These are phyloP conservation scores for Menura novaehollandiae DNA, from an alignment of 2,113 vertebrate genomes.

Conservation along the genomic window DNA sequence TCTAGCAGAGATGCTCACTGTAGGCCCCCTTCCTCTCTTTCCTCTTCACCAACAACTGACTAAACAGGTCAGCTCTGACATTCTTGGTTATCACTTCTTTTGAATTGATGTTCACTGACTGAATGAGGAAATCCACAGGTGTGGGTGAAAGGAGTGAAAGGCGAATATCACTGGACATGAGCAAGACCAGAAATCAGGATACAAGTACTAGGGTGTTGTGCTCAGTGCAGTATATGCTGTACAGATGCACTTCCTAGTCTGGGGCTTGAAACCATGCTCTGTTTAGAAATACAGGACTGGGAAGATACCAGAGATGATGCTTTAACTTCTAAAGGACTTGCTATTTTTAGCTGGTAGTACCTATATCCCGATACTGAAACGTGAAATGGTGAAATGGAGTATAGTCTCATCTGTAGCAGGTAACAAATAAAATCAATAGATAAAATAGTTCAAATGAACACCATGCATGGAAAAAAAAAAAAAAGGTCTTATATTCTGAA, in stretches of 20 bases:
- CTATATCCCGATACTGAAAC: background rate
- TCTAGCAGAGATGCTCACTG: background rate
- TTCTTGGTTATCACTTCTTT: background rate
- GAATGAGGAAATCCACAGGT: background rate
- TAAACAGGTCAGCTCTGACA: background rate
- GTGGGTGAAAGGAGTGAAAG: background rate
- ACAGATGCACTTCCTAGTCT: background rate
- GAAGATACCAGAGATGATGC: background rate
- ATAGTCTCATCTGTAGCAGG: background rate
- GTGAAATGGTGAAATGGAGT: background rate
- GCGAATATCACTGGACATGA: background rate
- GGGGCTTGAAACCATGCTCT: background rate
- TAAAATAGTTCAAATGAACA: background rate
- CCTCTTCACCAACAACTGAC: background rate
- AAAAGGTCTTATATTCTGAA: background rate
- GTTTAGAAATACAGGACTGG: background rate
- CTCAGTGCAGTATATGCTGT: background rate
- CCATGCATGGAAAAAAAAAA: accelerated
- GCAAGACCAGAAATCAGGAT: background rate
- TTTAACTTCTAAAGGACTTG: background rate
- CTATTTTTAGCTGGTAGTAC: background rate
- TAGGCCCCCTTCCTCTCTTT: background rate
- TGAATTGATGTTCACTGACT: background rate
- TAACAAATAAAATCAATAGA: background rate
- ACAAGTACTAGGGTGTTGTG: accelerated